Percentiles rank a stretch among this genome's conserved stretches.
These are phyloP conservation scores for Litocranius walleri DNA, from an alignment of 2,113 vertebrate genomes.

Conservation along the genomic window DNA sequence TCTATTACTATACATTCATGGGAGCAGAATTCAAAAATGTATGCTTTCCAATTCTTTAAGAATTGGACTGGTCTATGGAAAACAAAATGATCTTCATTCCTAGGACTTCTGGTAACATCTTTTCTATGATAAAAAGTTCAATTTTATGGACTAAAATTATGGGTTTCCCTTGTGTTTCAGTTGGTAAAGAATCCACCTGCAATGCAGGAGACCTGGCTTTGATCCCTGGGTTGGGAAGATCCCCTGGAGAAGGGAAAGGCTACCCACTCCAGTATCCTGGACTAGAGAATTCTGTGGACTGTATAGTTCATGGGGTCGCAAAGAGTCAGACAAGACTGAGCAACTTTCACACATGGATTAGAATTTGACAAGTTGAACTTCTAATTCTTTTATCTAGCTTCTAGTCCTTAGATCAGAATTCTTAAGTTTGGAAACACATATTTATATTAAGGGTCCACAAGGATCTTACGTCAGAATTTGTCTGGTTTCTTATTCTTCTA, in stretches of 20 bases:
- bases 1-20: not conserved
- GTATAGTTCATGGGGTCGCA: not conserved
- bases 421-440: not conserved
- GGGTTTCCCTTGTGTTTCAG: not conserved
- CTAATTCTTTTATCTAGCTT: not conserved
- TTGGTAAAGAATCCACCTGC: not conserved
- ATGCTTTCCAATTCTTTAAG: not conserved
- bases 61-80: not conserved
- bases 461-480: not conserved
- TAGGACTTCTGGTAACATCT: not conserved
- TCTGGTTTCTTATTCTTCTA: constrained; percentile 5
- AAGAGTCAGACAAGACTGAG: not conserved
- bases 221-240: not conserved
- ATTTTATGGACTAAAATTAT: constrained; percentile 16
- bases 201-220: not conserved
- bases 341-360: not conserved
- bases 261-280: not conserved
- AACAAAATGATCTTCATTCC: constrained; percentile 6
- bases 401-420: constrained; percentile 19
- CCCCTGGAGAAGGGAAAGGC: not conserved
- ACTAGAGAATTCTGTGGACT: not conserved
- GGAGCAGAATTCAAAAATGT: not conserved
- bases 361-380: constrained; percentile 15
- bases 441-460: constrained; percentile 1
- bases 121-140: constrained; percentile 39